Conservation (phyloP, 2,797 vertebrate genomes). For the Octomys mimax region DNA sequence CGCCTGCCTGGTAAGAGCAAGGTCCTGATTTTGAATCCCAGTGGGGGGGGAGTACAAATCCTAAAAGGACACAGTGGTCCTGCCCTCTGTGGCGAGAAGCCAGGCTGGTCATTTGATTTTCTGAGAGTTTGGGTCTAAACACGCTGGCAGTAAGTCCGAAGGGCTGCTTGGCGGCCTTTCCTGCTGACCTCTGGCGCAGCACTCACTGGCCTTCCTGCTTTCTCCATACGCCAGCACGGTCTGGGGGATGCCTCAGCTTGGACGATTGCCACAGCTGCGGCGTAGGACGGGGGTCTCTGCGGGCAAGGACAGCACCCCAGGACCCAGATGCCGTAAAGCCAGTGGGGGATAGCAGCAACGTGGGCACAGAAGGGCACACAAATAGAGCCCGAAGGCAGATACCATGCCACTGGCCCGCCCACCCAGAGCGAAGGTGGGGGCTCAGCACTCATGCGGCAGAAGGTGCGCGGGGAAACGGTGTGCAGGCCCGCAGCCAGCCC, state of each 20-base stretch:
- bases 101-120: neutral
- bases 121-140: neutral
- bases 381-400: neutral
- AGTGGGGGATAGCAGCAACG: neutral
- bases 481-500: neutral
- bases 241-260: neutral
- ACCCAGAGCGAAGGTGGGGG: neutral
- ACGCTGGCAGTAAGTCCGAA: neutral
- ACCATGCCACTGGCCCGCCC: neutral
- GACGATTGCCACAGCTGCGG: neutral
- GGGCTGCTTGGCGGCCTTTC: neutral
- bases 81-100: neutral
- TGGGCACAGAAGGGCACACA: neutral
- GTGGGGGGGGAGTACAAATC: too few species aligned
- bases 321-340: neutral
- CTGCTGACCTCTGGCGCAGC: neutral
- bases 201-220: neutral
- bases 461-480: neutral
- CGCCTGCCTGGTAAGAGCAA: too few species aligned
- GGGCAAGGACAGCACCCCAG: neutral
- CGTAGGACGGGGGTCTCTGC: neutral
- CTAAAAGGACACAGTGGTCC: neutral
- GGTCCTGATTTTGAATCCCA: too few species aligned
- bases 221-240: neutral
- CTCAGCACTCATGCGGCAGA: neutral